A percentile compares a stretch with the other conserved stretches of the same genome.
phyloP scores from a whole-genome alignment of 2,888 invertebrate species.

The Drosophila macrospina region DNA sequence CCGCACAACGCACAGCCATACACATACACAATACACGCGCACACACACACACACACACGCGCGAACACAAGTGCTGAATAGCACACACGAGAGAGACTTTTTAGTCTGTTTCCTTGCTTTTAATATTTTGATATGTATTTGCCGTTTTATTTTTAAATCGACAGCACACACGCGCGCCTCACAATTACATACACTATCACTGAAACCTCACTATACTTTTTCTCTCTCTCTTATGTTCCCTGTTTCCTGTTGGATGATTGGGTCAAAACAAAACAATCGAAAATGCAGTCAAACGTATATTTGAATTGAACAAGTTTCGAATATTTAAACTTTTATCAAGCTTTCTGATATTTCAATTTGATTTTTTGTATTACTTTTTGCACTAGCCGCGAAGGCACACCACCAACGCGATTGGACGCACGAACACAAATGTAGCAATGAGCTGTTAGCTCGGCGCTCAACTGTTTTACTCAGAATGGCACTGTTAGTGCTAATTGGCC shows the following conservation, averaged over 20 bases:
- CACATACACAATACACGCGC: slow-evolving; percentile 1
- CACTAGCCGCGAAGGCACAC: slow-evolving; percentile 39
- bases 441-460: slow-evolving; percentile 17
- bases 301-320: slow-evolving; percentile 9
- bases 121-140: slow-evolving; percentile 76
- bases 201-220: slow-evolving; percentile 21
- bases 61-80: slow-evolving; percentile 36
- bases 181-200: slow-evolving; percentile 34
- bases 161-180: slow-evolving; percentile 43
- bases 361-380: slow-evolving; percentile 10
- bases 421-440: slow-evolving; percentile 43
- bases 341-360: slow-evolving; percentile 4
- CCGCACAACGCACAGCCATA: slow-evolving; percentile 31
- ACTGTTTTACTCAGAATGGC: slow-evolving; percentile 50
- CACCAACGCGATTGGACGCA: slow-evolving; percentile 49
- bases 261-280: slow-evolving; percentile 9
- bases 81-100: slow-evolving; percentile 32
- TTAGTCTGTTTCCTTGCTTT: slow-evolving; percentile 58
- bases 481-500: slow-evolving; percentile 39
- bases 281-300: slow-evolving; percentile 2
- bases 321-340: slow-evolving; percentile 8
- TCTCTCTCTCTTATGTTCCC: slow-evolving; percentile 8
- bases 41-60: slow-evolving; percentile 15
- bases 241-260: background rate
- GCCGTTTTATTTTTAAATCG: slow-evolving; percentile 80